Evolutionary conservation across 2,888 invertebrate species (phyloP), one percentile per base, ranked within the genome.

Genomic region (Antheraea yamamai): DNA sequence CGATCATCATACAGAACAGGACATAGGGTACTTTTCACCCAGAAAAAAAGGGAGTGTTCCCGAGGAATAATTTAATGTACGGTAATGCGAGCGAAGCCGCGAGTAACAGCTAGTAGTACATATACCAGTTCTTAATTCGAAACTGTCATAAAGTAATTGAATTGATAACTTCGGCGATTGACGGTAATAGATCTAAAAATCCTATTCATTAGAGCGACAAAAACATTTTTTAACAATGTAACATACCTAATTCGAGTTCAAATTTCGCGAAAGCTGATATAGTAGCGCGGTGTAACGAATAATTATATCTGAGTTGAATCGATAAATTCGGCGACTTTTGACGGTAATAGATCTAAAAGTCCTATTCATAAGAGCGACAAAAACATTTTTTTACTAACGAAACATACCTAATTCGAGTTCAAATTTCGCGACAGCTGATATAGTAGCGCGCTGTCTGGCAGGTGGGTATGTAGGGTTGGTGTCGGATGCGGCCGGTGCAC

Each of bases 391-490:
- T 72, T 39, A 6, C 47, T 61, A 47, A 47, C 26, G 2, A 18
- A 47, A 61, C 20, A 10, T 23, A 47, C 47, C 47, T 47, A 47
- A 61, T 47, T 58, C 39, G 71, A 70, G 70, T 26, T 16, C 26
- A 58, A 71, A 23, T 26, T 72, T 61, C 72, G 51, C 55, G 72
- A 51, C 74, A 75, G 61, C 72, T 75, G 61, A 61, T 75, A 55
- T 72, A 89, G 86, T 85, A 83, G 86, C 92, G 87, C 89, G 91
- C 90, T 88, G 93, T 92, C 93, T 92, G 93, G 90, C 94, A 93
- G 94, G 93, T 93, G 93, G 92, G 93, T 93, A 93, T 92, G 90
- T 93, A 90, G 92, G 92, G 92, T 89, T 89, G 92, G 92, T 89
- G 87, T 86, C 87, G 87, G 86, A 81, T 70, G 90, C 89, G 91